Conservation (phyloP, 2,113 vertebrate genomes). For the Glaucomys volans region DNA sequence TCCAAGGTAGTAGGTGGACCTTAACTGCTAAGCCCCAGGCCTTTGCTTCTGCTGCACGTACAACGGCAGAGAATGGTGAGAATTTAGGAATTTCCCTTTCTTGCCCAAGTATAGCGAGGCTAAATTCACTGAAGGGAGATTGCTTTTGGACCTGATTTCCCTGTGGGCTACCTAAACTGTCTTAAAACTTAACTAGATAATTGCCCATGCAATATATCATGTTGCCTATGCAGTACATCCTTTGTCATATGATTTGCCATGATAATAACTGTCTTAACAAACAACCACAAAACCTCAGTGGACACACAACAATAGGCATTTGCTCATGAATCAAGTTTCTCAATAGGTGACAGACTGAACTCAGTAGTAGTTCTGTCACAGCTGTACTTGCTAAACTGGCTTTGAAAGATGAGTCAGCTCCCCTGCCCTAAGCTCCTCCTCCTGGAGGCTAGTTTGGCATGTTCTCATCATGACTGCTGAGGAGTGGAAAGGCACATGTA, state of each 20-base stretch:
- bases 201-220: background rate
- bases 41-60: background rate
- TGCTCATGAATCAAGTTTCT: background rate
- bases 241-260: background rate
- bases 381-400: background rate
- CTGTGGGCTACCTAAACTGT: background rate
- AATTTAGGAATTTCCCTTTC: background rate
- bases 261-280: background rate
- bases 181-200: background rate
- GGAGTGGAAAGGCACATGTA: background rate
- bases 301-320: background rate
- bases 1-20: background rate
- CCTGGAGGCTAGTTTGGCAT: background rate
- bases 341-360: background rate
- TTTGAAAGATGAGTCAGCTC: background rate
- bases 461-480: background rate
- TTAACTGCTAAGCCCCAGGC: background rate
- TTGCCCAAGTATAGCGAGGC: background rate
- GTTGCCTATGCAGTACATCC: background rate
- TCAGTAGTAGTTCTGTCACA: background rate
- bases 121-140: background rate
- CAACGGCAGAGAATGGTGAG: background rate
- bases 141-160: conserved; percentile 14
- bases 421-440: background rate
- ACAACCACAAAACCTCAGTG: background rate